These are phyloP conservation scores for Aspiorhynchus laticeps DNA, from an alignment of 2,113 vertebrate species.

Conservation along the genomic window DNA sequence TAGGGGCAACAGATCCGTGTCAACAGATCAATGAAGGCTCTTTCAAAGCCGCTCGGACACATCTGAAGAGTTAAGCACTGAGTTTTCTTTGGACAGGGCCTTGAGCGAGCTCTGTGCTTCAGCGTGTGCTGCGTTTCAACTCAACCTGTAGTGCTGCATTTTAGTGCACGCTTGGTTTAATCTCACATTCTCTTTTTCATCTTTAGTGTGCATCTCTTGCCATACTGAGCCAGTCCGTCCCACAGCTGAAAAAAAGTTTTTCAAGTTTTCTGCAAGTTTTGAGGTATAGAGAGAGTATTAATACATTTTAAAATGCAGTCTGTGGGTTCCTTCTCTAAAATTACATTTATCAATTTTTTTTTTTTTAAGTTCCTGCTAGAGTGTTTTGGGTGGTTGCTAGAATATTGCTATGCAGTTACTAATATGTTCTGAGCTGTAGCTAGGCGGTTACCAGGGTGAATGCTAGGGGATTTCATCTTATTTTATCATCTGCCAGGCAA, in stretches of 20 bases:
- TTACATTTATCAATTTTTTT: background rate
- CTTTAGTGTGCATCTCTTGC: background rate
- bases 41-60: slow-evolving; percentile 9
- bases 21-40: slow-evolving; percentile 31
- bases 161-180: slow-evolving; percentile 17
- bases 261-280: background rate
- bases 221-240: background rate
- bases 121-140: background rate
- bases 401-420: background rate
- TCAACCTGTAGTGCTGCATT: slow-evolving; percentile 4
- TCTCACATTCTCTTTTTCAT: slow-evolving; percentile 33
- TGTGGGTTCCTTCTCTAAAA: background rate
- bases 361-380: background rate
- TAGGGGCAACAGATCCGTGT: background rate
- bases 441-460: background rate
- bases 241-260: background rate
- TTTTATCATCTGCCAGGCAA: background rate
- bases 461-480: background rate
- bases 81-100: slow-evolving; percentile 25
- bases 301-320: background rate
- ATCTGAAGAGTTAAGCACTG: slow-evolving; percentile 10
- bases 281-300: background rate
- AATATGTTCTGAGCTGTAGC: background rate
- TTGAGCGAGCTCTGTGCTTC: slow-evolving; percentile 8
- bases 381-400: background rate